phyloP scores from a whole-genome alignment of 2,888 invertebrate genomes.

The Volucella zonaria region DNA sequence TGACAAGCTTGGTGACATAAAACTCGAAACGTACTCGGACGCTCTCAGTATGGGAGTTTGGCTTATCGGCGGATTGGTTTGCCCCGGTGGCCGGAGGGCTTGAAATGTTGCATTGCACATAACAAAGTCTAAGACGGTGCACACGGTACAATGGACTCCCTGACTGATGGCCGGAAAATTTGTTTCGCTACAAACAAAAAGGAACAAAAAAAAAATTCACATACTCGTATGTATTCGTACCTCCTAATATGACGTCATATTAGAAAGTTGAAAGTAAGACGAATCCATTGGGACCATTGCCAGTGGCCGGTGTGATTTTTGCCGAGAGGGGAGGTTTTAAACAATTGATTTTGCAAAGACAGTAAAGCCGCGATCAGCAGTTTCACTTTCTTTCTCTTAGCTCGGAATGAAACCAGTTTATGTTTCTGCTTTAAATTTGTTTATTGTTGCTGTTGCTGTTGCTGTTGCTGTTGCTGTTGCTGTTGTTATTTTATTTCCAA shows the following conservation, averaged over 20 bases:
- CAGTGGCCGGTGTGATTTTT: too few relatives aligned
- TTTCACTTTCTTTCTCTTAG: slow-evolving; percentile 60
- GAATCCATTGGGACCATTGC: slow-evolving; percentile 9
- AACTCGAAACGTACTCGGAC: slow-evolving; percentile 13
- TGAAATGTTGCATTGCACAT: slow-evolving; percentile 8
- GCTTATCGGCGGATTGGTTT: slow-evolving; percentile 1
- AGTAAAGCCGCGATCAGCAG: slow-evolving; percentile 4
- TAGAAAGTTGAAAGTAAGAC: slow-evolving; percentile 37
- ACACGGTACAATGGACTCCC: slow-evolving; percentile 31
- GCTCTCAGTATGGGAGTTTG: background rate
- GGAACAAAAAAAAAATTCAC: background rate
- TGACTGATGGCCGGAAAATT: slow-evolving; percentile 33
- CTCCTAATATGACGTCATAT: slow-evolving; percentile 34
- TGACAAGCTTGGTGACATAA: slow-evolving; percentile 41
- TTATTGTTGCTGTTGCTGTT: slow-evolving; percentile 59
- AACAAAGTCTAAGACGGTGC: background rate
- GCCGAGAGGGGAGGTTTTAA: slow-evolving; percentile 1
- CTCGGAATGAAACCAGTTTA: slow-evolving; percentile 47
- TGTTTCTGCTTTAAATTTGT: slow-evolving; percentile 44
- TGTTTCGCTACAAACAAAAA: slow-evolving; percentile 18
- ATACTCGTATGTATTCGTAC: too few relatives aligned
- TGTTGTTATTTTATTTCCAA: slow-evolving; percentile 22
- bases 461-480: slow-evolving; percentile 52
- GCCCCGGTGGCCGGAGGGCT: slow-evolving; percentile 22
- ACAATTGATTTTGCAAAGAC: slow-evolving; percentile 51